Conservation (phyloP, 2,113 vertebrate genomes). For the Ellobius talpinus region DNA sequence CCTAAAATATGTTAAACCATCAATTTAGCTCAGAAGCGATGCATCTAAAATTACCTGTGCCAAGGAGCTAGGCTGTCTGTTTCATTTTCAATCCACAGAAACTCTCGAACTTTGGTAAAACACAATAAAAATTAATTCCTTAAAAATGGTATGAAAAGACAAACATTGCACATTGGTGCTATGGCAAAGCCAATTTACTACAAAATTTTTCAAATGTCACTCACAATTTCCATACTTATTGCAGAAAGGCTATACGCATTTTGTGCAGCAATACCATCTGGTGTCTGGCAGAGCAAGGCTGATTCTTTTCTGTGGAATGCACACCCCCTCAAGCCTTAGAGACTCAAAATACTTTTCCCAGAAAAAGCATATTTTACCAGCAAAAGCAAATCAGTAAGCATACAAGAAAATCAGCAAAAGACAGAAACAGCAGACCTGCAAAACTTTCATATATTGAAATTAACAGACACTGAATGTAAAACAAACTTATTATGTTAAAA, state of each 20-base stretch:
- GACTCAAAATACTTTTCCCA: slow-evolving; percentile 35
- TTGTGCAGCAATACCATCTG: neutral
- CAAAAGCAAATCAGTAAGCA: slow-evolving; percentile 18
- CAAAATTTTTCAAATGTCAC: slow-evolving; percentile 16
- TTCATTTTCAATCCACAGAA: slow-evolving; percentile 11
- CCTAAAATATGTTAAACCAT: neutral
- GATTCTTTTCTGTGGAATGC: neutral
- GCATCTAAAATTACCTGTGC: neutral
- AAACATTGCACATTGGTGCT: neutral
- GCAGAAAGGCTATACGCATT: neutral
- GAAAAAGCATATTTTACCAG: slow-evolving; percentile 1
- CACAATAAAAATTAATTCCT: neutral
- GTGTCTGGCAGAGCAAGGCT: neutral
- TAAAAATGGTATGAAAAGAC: neutral
- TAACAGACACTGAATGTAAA: neutral
- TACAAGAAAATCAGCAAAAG: neutral
- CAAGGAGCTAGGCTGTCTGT: neutral
- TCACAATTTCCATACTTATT: neutral
- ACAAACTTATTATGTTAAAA: neutral
- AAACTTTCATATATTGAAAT: neutral
- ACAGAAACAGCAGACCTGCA: neutral
- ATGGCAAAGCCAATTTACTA: neutral
- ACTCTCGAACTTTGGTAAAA: neutral
- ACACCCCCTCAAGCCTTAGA: neutral
- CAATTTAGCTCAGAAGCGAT: neutral